Evolutionary conservation across 2,113 vertebrate species (phyloP).

Genomic region (Pseudopodoces humilis): DNA sequence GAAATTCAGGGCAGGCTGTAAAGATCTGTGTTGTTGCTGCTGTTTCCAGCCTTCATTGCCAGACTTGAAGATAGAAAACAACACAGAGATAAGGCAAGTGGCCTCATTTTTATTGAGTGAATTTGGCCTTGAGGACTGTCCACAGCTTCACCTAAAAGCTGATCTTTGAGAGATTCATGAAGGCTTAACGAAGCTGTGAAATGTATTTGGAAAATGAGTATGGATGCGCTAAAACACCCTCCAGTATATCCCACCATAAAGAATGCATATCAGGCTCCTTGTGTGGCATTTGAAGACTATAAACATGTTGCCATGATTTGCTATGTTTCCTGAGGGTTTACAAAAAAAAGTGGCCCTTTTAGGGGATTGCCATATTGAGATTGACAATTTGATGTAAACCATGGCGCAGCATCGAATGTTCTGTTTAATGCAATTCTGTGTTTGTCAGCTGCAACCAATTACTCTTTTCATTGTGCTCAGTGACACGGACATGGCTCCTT

Average conservation of each 20-base stretch:
- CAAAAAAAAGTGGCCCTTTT: constrained; percentile 34
- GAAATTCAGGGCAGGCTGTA: not conserved
- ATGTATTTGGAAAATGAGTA: constrained; percentile 67
- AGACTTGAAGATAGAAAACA: not conserved
- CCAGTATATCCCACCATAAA: constrained; percentile 57
- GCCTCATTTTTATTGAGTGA: not conserved
- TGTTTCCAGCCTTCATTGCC: not conserved
- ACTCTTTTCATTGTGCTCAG: constrained; percentile 56
- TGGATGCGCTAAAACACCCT: constrained; percentile 46
- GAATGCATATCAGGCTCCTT: constrained; percentile 67
- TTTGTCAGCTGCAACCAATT: constrained; percentile 77
- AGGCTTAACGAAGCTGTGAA: not conserved
- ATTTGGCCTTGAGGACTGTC: not conserved
- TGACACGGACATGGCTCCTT: constrained; percentile 53
- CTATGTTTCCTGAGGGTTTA: constrained; percentile 70
- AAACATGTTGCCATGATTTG: constrained; percentile 78
- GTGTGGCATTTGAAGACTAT: constrained; percentile 72
- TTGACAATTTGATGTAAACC: constrained; percentile 85
- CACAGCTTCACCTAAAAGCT: not conserved
- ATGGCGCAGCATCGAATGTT: constrained; percentile 59
- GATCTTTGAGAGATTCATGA: not conserved
- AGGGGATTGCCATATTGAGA: constrained; percentile 70
- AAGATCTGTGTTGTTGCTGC: not conserved
- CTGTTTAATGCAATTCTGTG: constrained; percentile 60
- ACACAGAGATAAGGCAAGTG: not conserved